These are phyloP conservation scores for Epinephelus moara DNA, from an alignment of 2,113 vertebrate species.

Conservation along the genomic window DNA sequence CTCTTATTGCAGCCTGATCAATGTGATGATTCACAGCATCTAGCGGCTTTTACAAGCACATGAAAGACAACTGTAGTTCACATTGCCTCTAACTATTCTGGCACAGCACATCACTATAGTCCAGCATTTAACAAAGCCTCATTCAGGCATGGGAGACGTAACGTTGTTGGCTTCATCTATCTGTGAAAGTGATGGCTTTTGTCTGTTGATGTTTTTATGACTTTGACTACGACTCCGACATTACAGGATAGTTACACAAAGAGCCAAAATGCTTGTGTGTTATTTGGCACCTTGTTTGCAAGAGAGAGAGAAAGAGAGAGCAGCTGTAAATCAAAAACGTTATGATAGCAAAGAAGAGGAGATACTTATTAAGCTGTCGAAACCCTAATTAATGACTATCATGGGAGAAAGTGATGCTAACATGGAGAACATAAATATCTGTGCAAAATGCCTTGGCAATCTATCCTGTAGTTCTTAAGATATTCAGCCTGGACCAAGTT, in stretches of 20 bases:
- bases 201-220: background rate
- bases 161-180: background rate
- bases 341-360: background rate
- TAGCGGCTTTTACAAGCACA: slow-evolving; percentile 18
- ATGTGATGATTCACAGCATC: slow-evolving; percentile 25
- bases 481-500: background rate
- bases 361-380: background rate
- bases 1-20: slow-evolving; percentile 26
- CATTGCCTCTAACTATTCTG: background rate
- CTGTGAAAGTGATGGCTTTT: background rate
- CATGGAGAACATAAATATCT: background rate
- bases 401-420: no score
- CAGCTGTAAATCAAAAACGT: background rate
- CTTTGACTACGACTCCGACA: background rate
- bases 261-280: background rate
- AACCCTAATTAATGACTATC: background rate
- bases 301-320: background rate
- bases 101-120: background rate
- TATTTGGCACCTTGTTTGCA: background rate
- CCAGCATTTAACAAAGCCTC: background rate
- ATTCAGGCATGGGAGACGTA: background rate
- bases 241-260: background rate
- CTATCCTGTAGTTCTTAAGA: background rate
- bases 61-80: background rate
- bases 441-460: background rate